Evolutionary conservation across 2,888 invertebrate genomes (phyloP), one percentile per base, ranked within the genome.

Genomic region (Campaea margaritaria): DNA sequence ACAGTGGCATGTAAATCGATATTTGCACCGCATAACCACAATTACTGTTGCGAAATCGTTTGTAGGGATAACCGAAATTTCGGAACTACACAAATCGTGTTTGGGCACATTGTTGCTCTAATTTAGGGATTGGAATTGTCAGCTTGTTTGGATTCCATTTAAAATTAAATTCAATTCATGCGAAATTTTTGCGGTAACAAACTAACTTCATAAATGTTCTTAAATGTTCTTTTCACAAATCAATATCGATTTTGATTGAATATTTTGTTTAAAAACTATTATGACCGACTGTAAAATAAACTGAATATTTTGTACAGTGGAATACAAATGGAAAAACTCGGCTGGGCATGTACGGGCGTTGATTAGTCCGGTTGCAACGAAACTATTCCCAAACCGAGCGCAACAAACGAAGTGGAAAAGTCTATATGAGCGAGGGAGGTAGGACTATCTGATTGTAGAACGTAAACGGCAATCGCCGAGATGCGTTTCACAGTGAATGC

Each of bases 1-100:
- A 91, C 92, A 89, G 89, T 85, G 86, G 86, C 87, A 89, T 91
- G 90, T 91, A 89, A 91, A 92, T 92, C 91, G 90, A 91, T 91
- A 91, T 89, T 89, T 89, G 89, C 89, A 89, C 89, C 88, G 81
- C 86, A 89, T 85, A 83, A 86, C 88, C 88, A 81, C 86, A 88
- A 87, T 87, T 86, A 86, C 85, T 67, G 73, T 64, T 63, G 70
- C 81, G 75, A 79, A 86, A 85, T 82, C 78, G 83, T 84, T 83
- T 74, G 76, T 75, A 77, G 79, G 75, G 70, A 58, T 69, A 71
- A 73, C 72, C 76, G 64, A 76, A 80, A 81, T 76, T 83, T 75
- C 78, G 74, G 72, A 75, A 62, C 62, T 67, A 67, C 57, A 54
- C 63, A 73, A 59, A 64, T 55, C 45, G 58, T 46, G 59, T 64